Base-by-base conservation (phyloP, 2,888 invertebrate species). In the Luperina testacea region DNA sequence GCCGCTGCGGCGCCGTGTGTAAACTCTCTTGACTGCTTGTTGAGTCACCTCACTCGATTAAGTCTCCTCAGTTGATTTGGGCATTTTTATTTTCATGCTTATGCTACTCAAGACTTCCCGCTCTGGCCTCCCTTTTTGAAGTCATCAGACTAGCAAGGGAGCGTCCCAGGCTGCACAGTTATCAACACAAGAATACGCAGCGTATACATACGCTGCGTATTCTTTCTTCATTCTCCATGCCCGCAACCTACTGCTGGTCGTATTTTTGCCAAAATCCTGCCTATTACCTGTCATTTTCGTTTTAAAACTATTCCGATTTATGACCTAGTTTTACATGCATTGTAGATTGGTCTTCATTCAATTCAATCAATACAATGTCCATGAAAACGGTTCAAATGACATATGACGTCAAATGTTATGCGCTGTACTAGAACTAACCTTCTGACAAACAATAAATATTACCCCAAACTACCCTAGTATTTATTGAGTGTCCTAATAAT, bases 311-410 rank as follows among this genome's bases (percentile, higher is more conserved):
- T 59, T 24, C 20, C 1, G 2, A 13, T 75, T n/a, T 20, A 53
- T 77, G 70, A 61, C 59, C 82, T 65, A 69, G 42, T 27, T 82
- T 53, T 24, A 38, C 72, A 42, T 67, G 45, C 59, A 38, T 13
- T 24, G 69, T 53, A 64, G 0, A 82, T 80, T 80, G 59, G 15
- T 68, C 84, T 80, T 75, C 42, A 80, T 84, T 75, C 32, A 75
- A 57, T 75, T 68, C 84, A 75, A 84, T 84, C 71, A 83, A 84
- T 76, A 76, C n/a, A n/a, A 42, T 15, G 59, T 42, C 71, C 45
- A 57, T 72, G 75, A 75, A 80, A 53, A 9, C 67, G 13, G 15
- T 69, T 67, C 24, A 32, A 65, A 57, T 61, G 17, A 53, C 67
- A 78, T 27, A 38, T 83, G 64, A 45, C 59, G 59, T 77, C 59